These are phyloP conservation scores for Lutjanus erythropterus DNA, from an alignment of 2,113 vertebrate species.

Conservation along the genomic window DNA sequence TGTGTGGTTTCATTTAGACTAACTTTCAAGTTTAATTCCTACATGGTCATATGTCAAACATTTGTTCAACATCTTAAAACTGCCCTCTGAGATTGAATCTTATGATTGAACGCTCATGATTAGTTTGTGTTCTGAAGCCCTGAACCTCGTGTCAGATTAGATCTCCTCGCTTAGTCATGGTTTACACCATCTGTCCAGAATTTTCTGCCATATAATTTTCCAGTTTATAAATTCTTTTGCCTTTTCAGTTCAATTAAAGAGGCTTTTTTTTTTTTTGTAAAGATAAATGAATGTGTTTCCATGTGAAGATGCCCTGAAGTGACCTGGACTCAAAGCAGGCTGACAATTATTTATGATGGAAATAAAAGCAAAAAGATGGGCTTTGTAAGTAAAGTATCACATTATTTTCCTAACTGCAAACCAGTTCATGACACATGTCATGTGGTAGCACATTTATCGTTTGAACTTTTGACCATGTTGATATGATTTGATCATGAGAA, in stretches of 20 bases:
- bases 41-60: constrained; percentile 13
- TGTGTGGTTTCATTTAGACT: constrained; percentile 7
- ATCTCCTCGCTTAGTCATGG: constrained; percentile 17
- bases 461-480: too few relatives aligned
- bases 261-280: neutral
- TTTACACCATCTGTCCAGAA: neutral
- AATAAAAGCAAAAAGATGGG: neutral
- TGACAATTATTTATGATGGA: neutral
- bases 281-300: neutral
- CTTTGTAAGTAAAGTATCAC: neutral
- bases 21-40: neutral
- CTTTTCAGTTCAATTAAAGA: too few relatives aligned
- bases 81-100: neutral
- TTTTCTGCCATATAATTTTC: neutral
- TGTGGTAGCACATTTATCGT: too few relatives aligned
- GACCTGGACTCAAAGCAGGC: neutral
- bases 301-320: neutral
- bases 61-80: neutral
- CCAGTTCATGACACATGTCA: neutral
- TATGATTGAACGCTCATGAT: constrained; percentile 8
- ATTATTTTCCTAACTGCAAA: neutral
- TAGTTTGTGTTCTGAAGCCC: neutral
- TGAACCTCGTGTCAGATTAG: neutral
- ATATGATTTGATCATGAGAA: too few relatives aligned
- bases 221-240: constrained; percentile 8